A percentile compares a stretch with the other conserved stretches of the same genome.
Conservation (phyloP, 1,140 invertebrate genomes). For the Scaptomyza graminum region DNA sequence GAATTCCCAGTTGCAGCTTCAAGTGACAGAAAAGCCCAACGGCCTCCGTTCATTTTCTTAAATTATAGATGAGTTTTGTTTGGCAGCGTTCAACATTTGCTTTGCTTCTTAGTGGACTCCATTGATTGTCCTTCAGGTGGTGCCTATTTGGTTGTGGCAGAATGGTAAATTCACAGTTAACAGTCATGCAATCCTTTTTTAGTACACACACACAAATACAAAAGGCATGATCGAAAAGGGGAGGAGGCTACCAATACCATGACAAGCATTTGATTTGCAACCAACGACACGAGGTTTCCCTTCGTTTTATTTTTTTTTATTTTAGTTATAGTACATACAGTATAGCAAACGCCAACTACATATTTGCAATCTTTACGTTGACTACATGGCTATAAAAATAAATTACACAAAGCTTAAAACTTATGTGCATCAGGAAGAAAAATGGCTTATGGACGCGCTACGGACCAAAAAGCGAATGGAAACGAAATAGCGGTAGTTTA, state of each 20-base stretch:
- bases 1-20: neutral
- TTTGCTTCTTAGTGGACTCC: neutral
- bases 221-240: neutral
- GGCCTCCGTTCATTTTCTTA: neutral
- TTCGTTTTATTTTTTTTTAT: neutral
- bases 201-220: neutral
- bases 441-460: slow-evolving; percentile 77
- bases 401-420: slow-evolving; percentile 79
- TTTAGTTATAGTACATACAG: neutral
- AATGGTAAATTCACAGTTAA: slow-evolving; percentile 21
- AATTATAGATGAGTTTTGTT: slow-evolving; percentile 9
- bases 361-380: slow-evolving; percentile 77
- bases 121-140: slow-evolving; percentile 14
- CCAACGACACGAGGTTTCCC: slow-evolving; percentile 42
- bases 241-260: slow-evolving; percentile 6
- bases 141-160: slow-evolving; percentile 9
- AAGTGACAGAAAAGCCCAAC: neutral
- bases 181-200: slow-evolving; percentile 38
- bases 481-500: neutral
- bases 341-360: slow-evolving; percentile 56
- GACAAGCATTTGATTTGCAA: slow-evolving; percentile 55
- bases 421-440: slow-evolving; percentile 75
- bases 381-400: slow-evolving; percentile 76
- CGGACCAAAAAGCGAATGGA: slow-evolving; percentile 47
- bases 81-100: neutral